Conservation (phyloP, 2,797 vertebrate species). For the Decapterus maruadsi region DNA sequence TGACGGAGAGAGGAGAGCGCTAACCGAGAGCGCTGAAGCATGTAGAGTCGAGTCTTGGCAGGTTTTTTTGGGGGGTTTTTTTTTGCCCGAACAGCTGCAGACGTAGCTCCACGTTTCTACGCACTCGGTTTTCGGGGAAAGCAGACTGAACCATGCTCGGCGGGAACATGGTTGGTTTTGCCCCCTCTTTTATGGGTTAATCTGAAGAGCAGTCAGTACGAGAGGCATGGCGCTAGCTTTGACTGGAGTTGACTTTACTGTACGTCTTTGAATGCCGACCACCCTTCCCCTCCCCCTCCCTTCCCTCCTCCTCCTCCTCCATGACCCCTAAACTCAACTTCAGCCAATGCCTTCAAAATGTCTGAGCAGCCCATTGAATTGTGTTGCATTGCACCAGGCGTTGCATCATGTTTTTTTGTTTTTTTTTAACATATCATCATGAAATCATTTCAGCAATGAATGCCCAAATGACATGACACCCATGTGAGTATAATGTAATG, state of each 20-base stretch:
- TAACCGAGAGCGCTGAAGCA: conserved; percentile 56
- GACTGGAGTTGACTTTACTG: conserved; percentile 79
- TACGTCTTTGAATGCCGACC: conserved; percentile 40
- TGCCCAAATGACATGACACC: conserved; percentile 76
- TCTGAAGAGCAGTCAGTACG: conserved; percentile 76
- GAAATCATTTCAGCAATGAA: conserved; percentile 72
- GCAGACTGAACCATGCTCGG: conserved; percentile 85
- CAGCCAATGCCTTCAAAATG: conserved; percentile 75
- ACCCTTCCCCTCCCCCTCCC: conserved; percentile 3
- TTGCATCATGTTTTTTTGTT: conserved; percentile 65
- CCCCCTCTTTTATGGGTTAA: conserved; percentile 87
- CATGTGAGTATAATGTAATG: conserved; percentile 78
- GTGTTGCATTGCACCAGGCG: conserved; percentile 73
- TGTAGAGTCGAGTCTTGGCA: conserved; percentile 26
- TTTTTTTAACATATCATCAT: conserved; percentile 52
- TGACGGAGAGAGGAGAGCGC: conserved; percentile 18
- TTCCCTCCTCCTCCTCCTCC: not conserved
- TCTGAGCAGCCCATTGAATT: conserved; percentile 67
- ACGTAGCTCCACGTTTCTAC: conserved; percentile 80
- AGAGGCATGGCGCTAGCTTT: conserved; percentile 77
- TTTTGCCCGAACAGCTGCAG: conserved; percentile 51
- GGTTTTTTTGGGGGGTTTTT: conserved; percentile 6
- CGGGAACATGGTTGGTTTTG: conserved; percentile 84
- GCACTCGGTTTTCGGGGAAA: conserved; percentile 79
- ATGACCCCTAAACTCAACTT: conserved; percentile 72